Base-by-base conservation (phyloP, 2,797 vertebrate genomes). In the Spheniscus humboldti region DNA sequence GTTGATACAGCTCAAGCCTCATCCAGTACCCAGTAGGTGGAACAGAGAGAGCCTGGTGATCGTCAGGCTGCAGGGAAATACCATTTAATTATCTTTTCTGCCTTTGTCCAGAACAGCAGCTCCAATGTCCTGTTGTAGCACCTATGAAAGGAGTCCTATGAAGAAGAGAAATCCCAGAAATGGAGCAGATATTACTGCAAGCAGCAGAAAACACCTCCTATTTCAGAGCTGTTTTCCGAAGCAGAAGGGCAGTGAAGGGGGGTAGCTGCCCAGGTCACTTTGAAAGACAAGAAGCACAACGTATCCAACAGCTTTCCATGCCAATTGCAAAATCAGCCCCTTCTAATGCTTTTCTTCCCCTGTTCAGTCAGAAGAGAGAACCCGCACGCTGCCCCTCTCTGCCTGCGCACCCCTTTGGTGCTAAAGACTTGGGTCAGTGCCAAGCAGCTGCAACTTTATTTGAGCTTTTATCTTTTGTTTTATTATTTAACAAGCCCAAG, bases 391-490 rank as follows among this genome's bases (percentile, higher is more conserved):
- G 85, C 48, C 79, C 78, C 41, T 68, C 59, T 89, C 84, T 48
- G 68, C 72, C 77, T 75, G 50, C 47, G 18, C 66, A 39, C 59
- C 62, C 57, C 20, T 86, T 81, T 88, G 64, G 45, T 92, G 71
- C 47, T 67, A 75, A 82, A 76, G 30, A 69, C 63, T 22, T 90
- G 74, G 77, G 79, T 39, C 31, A 6, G 45, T 64, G 81, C 31
- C 0, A 0, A 96, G 80, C 89, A 92, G 83, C 74, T 91, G 80
- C 91, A 88, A 48, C 50, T 92, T 91, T 64, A 86, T 87, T 85
- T 50, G 43, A 77, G 53, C 64, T 92, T 96, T 90, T 91, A 55
- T 73, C 79, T 92, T 92, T 91, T 76, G 37, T 85, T 95, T 95
- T 91, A 24, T 57, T 81, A 68, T 90, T 94, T 91, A 85, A 88